A percentile compares a stretch with the other conserved stretches of the same genome.
phyloP scores from a whole-genome alignment of 2,797 vertebrate species.

The Synaphobranchus kaupii region DNA sequence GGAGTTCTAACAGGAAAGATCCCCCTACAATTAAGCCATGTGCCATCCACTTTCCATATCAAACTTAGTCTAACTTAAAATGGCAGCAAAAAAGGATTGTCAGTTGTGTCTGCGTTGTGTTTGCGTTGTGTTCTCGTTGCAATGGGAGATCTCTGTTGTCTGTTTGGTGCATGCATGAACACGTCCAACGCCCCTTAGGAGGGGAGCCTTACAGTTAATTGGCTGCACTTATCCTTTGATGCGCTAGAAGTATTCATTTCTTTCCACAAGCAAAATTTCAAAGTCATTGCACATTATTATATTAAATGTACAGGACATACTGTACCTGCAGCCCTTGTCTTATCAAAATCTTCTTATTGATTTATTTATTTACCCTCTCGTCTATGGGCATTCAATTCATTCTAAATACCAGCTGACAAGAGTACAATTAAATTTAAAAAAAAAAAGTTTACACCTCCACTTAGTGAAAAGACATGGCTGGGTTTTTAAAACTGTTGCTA shows the following conservation, averaged over 20 bases:
- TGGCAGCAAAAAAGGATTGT: background rate
- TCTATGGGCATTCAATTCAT: background rate
- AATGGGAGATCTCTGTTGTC: background rate
- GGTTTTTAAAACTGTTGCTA: background rate
- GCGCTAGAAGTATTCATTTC: background rate
- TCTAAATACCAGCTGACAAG: background rate
- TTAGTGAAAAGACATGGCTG: background rate
- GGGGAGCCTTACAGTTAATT: background rate
- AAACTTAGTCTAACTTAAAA: background rate
- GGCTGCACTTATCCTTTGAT: slow-evolving; percentile 2
- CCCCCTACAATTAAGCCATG: background rate
- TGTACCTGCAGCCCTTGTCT: background rate
- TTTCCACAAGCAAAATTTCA: background rate
- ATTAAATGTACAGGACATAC: background rate
- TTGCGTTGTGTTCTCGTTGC: background rate
- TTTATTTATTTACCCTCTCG: slow-evolving; percentile 2
- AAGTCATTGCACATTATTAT: background rate
- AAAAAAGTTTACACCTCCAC: background rate
- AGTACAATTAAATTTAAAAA: background rate
- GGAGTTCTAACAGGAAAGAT: too few relatives aligned
- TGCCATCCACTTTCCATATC: background rate
- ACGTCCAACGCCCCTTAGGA: background rate
- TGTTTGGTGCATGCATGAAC: background rate
- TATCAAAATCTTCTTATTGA: background rate
- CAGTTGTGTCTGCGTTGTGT: background rate